Evolutionary conservation across 1,140 invertebrate genomes (phyloP), one percentile per base, ranked within the genome.

Genomic region (Varroa destructor): DNA sequence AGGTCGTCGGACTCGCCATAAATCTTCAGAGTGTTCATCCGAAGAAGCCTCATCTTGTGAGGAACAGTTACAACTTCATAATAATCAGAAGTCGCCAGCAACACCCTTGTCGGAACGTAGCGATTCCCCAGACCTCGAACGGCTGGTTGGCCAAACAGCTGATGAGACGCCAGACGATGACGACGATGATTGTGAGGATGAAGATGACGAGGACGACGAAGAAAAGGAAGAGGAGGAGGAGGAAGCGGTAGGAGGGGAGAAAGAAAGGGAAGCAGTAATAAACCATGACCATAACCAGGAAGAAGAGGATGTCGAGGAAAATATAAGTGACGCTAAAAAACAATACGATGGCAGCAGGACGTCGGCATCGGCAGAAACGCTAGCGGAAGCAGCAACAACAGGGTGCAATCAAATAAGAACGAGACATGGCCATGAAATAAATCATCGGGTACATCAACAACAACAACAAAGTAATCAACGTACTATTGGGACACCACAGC

Each of bases 151-250:
- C 40, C 37, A 37, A 40, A 40, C 61, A 12, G 61, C 61, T 0
- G 46, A 40, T 25, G 42, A 46, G 42, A 61, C 55, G 10, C 37
- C 8, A 36, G 54, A 56, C 25, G 46, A 36, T n/a, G 61, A 74
- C 43, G 64, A 55, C 55, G 61, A 74, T 43, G 72, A 57, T n/a
- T 14, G 71, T 42, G 58, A 43, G 36, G 71, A 74, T 56, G 67
- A 56, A 43, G 70, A 74, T 46, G 12, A 40, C 1, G 40, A 40
- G 61, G 40, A 25, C 14, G 61, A 46, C 1, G 61, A 67, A 14
- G 40, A 67, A 8, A 3, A 40, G 1, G 40, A 67, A 1, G 74
- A 74, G 12, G 70, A 71, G 14, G 71, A 72, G 12, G 40, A 43
- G 61, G 71, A 72, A 10, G 37, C 12, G 43, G 71, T 73, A 8